These are phyloP conservation scores for Microctonus aethiopoides DNA, from an alignment of 2,888 invertebrate species.

Conservation along the genomic window DNA sequence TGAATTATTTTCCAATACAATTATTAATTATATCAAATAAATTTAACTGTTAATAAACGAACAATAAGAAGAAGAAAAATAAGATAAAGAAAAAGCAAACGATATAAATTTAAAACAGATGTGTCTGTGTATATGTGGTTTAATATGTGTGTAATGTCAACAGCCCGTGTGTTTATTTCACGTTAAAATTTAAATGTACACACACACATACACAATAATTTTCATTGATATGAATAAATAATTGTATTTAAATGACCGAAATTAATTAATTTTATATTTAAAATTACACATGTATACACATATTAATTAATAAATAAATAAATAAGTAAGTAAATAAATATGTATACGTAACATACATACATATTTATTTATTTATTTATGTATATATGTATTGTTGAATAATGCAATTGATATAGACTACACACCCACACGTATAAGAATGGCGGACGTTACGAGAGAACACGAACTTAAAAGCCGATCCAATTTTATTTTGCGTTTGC, in stretches of 20 bases:
- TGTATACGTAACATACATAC: too few species aligned
- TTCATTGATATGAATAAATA: too few species aligned
- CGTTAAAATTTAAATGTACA: neutral
- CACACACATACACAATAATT: neutral
- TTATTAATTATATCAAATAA: neutral
- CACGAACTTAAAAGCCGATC: slow-evolving; percentile 20
- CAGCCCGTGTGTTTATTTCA: neutral
- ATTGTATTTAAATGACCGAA: too few species aligned
- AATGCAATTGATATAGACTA: too few species aligned
- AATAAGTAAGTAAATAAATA: too few species aligned
- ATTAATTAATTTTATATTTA: too few species aligned
- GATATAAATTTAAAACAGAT: neutral
- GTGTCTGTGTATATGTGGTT: neutral
- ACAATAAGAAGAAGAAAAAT: too few species aligned
- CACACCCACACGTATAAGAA: slow-evolving; percentile 16
- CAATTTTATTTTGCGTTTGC: slow-evolving; percentile 53
- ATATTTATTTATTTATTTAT: too few species aligned
- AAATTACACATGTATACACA: too few species aligned
- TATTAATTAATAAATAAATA: too few species aligned
- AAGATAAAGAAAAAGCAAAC: neutral
- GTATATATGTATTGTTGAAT: too few species aligned
- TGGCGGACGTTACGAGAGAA: slow-evolving; percentile 17
- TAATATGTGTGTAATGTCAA: neutral
- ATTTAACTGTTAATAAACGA: too few species aligned
- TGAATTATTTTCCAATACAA: neutral